Conservation (phyloP, 2,797 vertebrate species). For the Craterocephalus amniculus region DNA sequence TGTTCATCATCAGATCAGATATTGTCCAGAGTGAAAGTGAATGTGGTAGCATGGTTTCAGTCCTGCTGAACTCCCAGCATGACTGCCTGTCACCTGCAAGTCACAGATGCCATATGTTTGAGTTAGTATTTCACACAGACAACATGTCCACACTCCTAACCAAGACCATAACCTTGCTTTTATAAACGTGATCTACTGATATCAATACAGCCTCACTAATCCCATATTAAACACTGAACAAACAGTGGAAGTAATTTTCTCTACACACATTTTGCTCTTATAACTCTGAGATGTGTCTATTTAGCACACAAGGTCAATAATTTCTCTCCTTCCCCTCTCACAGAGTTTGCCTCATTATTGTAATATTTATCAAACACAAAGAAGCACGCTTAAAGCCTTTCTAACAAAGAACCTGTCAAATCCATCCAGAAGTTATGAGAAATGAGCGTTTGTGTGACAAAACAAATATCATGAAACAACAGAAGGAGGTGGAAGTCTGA, state of each 20-base stretch:
- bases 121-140: conserved; percentile 40
- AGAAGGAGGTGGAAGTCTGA: conserved; percentile 25
- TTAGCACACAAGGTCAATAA: conserved; percentile 3
- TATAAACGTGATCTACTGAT: conserved; percentile 9
- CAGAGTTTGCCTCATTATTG: conserved; percentile 17
- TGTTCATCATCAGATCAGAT: conserved; percentile 14
- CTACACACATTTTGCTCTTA: conserved; percentile 3
- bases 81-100: conserved; percentile 56
- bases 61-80: conserved; percentile 16
- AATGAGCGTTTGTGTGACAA: conserved; percentile 52
- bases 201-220: neutral
- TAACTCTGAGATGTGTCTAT: neutral
- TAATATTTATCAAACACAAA: conserved; percentile 5
- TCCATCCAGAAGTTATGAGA: conserved; percentile 32
- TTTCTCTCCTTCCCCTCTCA: neutral
- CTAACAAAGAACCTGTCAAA: conserved; percentile 39
- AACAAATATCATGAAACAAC: conserved; percentile 41
- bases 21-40: conserved; percentile 7
- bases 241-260: neutral
- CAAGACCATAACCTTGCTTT: neutral
- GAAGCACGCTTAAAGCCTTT: conserved; percentile 9
- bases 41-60: conserved; percentile 2
- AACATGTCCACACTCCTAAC: conserved; percentile 22
- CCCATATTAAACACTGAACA: conserved; percentile 18
- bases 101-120: conserved; percentile 46